A percentile compares a stretch with the other conserved stretches of the same genome.
These are phyloP conservation scores for Uloborus diversus DNA, from an alignment of 1,140 invertebrate species.

Conservation along the genomic window DNA sequence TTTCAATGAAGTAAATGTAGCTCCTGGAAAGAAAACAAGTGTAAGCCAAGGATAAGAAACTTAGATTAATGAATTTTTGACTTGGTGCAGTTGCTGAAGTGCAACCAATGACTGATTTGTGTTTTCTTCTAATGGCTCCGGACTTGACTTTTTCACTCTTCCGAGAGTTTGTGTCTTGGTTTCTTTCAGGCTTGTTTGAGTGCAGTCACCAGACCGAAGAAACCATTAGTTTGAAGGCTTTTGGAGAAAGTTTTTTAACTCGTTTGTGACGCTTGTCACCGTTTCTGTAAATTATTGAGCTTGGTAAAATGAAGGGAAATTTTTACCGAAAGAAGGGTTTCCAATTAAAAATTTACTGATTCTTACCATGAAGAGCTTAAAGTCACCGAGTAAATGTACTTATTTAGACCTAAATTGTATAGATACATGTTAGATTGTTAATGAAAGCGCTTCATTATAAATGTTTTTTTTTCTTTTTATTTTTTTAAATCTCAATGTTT, in stretches of 20 bases:
- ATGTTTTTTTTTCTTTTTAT: no score
- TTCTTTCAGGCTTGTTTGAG: conserved; percentile 21
- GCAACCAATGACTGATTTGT: conserved; percentile 42
- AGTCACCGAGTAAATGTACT: no score
- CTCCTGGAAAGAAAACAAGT: conserved; percentile 34
- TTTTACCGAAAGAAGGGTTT: no score
- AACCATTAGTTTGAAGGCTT: conserved; percentile 49
- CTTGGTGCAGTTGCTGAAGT: conserved; percentile 45
- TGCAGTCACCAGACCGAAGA: conserved; percentile 20
- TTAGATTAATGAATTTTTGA: conserved; percentile 55
- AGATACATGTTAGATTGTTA: no score
- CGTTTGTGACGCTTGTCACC: conserved; percentile 13
- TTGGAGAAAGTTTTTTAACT: conserved; percentile 24
- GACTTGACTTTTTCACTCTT: conserved; percentile 15
- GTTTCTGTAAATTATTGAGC: conserved; percentile 35
- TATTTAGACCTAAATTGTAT: no score
- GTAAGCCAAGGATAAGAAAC: conserved; percentile 31
- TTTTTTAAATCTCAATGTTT: no score
- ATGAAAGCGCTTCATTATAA: no score
- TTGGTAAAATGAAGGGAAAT: background rate
- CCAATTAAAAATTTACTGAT: no score
- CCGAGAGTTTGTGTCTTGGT: conserved; percentile 10
- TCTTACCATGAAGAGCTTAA: no score
- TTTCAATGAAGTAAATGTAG: no score
- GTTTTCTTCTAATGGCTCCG: conserved; percentile 40